Conservation (phyloP, 2,888 invertebrate species). For the Chesias legatella region DNA sequence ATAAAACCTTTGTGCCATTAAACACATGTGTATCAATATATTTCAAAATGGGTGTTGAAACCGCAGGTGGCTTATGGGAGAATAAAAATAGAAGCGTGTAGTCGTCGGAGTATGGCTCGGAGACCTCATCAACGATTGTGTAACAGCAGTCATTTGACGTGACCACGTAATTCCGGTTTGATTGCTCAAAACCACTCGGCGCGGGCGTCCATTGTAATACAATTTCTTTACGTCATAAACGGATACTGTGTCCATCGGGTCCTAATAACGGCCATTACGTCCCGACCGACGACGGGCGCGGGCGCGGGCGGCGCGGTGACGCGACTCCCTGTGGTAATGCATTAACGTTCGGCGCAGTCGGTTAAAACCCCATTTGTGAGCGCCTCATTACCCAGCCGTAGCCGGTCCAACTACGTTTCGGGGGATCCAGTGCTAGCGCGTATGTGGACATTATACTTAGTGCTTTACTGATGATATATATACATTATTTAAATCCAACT, state of each 20-base stretch:
- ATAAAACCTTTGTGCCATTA: too few relatives aligned
- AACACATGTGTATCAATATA: too few relatives aligned
- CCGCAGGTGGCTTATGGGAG: too few relatives aligned
- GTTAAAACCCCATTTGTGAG: constrained; percentile 18
- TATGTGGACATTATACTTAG: too few relatives aligned
- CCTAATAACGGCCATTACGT: constrained; percentile 21
- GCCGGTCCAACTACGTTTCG: neutral
- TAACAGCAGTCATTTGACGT: constrained; percentile 1
- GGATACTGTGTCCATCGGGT: constrained; percentile 18
- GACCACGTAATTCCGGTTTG: constrained; percentile 15
- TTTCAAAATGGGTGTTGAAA: too few relatives aligned
- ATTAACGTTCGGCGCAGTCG: constrained; percentile 15
- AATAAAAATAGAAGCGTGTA: too few relatives aligned
- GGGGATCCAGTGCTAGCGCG: too few relatives aligned
- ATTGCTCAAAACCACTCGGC: constrained; percentile 10
- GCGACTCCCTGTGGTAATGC: constrained; percentile 8
- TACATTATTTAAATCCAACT: too few relatives aligned
- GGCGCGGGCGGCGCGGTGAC: neutral
- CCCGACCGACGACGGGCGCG: neutral
- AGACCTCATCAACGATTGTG: neutral
- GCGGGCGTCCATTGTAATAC: constrained; percentile 9
- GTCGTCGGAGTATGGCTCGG: neutral
- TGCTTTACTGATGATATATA: too few relatives aligned
- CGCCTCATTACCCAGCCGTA: constrained; percentile 13
- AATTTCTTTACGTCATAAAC: constrained; percentile 16